Conservation (phyloP, 2,888 invertebrate species). For the Cephus nigrinus region DNA sequence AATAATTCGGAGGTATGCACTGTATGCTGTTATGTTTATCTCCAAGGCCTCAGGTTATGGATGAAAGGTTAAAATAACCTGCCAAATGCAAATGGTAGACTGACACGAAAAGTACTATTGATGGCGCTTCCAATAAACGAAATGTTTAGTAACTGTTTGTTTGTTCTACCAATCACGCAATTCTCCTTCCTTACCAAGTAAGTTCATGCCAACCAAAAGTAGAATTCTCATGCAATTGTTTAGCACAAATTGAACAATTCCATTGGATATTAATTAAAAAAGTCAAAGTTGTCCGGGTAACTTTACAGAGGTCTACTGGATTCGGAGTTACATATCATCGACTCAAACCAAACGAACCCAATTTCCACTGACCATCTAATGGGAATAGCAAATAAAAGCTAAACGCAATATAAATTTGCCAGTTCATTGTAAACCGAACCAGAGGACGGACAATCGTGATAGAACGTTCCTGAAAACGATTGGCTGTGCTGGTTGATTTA, state of each 20-base stretch:
- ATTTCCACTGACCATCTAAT: background rate
- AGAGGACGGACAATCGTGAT: background rate
- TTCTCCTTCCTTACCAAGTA: background rate
- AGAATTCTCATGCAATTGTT: background rate
- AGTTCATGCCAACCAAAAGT: background rate
- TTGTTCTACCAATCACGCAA: background rate
- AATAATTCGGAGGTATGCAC: background rate
- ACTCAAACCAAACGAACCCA: background rate
- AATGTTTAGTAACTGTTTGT: background rate
- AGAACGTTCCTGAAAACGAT: conserved; percentile 15
- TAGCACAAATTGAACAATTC: background rate
- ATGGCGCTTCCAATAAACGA: background rate
- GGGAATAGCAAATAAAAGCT: background rate
- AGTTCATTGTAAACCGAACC: background rate
- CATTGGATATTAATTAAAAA: background rate
- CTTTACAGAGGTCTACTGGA: background rate
- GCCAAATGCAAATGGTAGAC: conserved; percentile 1
- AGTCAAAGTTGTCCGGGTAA: no score
- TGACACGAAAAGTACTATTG: background rate
- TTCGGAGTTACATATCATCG: background rate
- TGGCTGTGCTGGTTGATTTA: conserved; percentile 21
- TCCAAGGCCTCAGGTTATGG: conserved; percentile 37
- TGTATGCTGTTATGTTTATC: conserved; percentile 33
- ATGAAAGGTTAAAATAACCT: conserved; percentile 43
- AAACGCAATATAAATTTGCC: background rate